A percentile compares a stretch with the other conserved stretches of the same genome.
phyloP scores from a whole-genome alignment of 2,113 vertebrate species.

The Merops nubicus region DNA sequence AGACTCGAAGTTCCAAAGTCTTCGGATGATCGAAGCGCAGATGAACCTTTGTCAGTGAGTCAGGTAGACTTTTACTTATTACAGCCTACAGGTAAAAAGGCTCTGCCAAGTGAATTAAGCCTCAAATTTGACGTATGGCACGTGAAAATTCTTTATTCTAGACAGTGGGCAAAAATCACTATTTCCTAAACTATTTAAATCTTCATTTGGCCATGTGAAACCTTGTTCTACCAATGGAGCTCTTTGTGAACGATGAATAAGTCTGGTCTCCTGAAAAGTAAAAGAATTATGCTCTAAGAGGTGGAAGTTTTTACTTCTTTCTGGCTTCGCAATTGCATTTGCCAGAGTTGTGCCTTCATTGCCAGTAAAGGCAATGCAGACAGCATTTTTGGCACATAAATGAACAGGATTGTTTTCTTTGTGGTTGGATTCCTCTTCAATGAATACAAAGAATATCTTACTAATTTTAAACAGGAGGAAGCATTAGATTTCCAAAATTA shows the following conservation, averaged over 20 bases:
- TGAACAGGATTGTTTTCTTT: neutral
- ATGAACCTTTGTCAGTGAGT: constrained; percentile 98
- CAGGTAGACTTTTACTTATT: constrained; percentile 83
- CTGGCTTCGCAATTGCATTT: neutral
- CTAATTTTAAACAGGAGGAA: neutral
- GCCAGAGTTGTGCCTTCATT: neutral
- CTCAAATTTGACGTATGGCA: neutral
- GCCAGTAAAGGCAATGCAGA: neutral
- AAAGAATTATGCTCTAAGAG: neutral
- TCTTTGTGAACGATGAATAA: neutral
- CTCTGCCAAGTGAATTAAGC: constrained; percentile 33
- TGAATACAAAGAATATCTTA: neutral
- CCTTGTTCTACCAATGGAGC: neutral
- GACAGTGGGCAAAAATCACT: neutral
- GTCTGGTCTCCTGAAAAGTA: neutral
- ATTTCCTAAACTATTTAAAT: neutral
- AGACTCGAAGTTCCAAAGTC: constrained; percentile 94
- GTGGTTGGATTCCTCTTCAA: neutral
- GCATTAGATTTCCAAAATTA: neutral
- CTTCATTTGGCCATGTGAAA: neutral
- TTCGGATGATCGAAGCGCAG: constrained; percentile 85
- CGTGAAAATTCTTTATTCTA: neutral
- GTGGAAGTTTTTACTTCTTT: neutral
- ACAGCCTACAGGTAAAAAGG: constrained; percentile 70
- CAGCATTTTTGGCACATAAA: neutral